phyloP scores from a whole-genome alignment of 2,888 invertebrate genomes.

The Ganaspis brasiliensis region DNA sequence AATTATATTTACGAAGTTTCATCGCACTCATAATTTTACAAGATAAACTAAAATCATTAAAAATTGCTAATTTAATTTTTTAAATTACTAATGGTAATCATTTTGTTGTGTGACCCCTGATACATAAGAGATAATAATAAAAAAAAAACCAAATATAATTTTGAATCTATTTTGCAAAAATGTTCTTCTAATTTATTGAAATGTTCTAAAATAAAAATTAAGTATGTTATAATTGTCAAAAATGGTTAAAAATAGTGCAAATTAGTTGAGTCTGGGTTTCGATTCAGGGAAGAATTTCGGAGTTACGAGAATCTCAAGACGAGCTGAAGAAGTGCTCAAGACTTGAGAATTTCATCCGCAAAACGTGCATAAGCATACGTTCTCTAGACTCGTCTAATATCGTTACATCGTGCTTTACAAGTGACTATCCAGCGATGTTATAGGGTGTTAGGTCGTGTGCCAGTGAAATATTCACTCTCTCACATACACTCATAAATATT shows the following conservation, averaged over 20 bases:
- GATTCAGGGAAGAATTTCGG: constrained; percentile 20
- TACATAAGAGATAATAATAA: too few relatives aligned
- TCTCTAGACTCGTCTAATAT: constrained; percentile 58
- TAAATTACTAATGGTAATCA: too few relatives aligned
- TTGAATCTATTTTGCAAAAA: too few relatives aligned
- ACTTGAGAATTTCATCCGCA: constrained; percentile 50
- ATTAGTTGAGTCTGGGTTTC: constrained; percentile 2
- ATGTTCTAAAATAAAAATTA: too few relatives aligned
- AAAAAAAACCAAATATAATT: too few relatives aligned
- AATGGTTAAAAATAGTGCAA: neutral
- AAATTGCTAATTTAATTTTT: neutral
- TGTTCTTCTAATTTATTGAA: too few relatives aligned
- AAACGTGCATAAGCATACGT: constrained; percentile 59
- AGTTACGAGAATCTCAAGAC: constrained; percentile 23
- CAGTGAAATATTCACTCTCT: constrained; percentile 35
- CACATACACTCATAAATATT: neutral
- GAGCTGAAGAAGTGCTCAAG: constrained; percentile 33
- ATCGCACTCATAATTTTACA: neutral
- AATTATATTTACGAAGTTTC: neutral
- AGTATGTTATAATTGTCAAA: neutral
- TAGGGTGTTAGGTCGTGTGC: constrained; percentile 49
- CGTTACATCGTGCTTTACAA: constrained; percentile 62
- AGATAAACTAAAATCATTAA: neutral
- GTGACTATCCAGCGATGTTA: constrained; percentile 60
- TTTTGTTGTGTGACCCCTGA: too few relatives aligned